Conservation (phyloP, 2,113 vertebrate genomes). For the Alligator mississippiensis region DNA sequence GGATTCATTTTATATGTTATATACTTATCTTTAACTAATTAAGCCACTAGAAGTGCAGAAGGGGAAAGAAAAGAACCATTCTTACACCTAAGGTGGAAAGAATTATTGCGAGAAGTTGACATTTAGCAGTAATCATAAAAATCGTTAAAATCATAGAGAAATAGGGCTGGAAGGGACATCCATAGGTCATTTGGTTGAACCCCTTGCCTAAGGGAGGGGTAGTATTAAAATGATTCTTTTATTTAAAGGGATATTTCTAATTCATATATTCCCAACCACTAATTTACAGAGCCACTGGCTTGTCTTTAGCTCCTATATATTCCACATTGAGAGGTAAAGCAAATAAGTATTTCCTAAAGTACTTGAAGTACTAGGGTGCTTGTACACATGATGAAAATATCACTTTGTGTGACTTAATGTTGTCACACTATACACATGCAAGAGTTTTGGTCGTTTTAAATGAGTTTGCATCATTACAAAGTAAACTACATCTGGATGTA, state of each 20-base stretch:
- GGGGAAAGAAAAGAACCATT: not conserved
- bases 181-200: too few species aligned
- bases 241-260: not conserved
- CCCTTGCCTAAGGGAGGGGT: too few species aligned
- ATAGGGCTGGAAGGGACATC: too few species aligned
- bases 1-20: slow-evolving; percentile 46
- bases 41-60: not conserved
- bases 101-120: not conserved
- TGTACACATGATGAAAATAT: too few species aligned
- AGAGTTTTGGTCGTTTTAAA: too few species aligned
- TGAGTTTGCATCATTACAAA: too few species aligned
- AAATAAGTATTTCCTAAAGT: not conserved
- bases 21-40: slow-evolving; percentile 67
- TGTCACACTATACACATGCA: too few species aligned
- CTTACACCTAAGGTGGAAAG: not conserved
- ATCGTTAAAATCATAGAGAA: too few species aligned
- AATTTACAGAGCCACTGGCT: fast-evolving
- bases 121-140: not conserved
- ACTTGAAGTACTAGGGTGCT: not conserved
- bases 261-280: not conserved
- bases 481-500: too few species aligned
- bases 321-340: not conserved
- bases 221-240: not conserved
- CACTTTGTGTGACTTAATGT: too few species aligned
- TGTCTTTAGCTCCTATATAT: not conserved